These are phyloP conservation scores for Pandemis cinnamomeana DNA, from an alignment of 2,888 invertebrate species.

Conservation along the genomic window DNA sequence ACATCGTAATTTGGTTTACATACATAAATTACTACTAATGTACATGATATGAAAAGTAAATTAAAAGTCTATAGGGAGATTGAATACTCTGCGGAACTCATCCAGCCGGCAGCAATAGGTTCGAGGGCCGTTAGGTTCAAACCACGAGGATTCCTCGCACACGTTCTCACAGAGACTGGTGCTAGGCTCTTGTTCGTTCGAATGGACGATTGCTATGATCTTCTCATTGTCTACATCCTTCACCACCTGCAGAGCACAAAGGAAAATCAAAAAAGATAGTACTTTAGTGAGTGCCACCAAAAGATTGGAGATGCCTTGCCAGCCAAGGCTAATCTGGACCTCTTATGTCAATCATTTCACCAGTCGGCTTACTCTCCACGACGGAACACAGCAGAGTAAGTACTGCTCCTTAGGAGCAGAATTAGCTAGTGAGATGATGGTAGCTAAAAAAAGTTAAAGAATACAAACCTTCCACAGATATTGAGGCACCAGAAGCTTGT, in stretches of 20 bases:
- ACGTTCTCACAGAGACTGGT: slow-evolving; percentile 21
- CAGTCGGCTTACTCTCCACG: no score
- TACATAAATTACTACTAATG: not conserved
- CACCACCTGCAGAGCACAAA: slow-evolving; percentile 21
- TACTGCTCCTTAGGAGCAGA: no score
- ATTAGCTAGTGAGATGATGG: no score
- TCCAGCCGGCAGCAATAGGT: slow-evolving; percentile 36
- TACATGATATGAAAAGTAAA: not conserved
- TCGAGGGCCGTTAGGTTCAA: slow-evolving; percentile 21
- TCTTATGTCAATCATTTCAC: no score
- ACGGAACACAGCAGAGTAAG: no score
- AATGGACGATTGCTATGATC: slow-evolving; percentile 22
- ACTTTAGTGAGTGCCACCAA: no score
- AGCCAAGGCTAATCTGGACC: no score
- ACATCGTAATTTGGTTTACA: no score
- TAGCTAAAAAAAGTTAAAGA: not conserved
- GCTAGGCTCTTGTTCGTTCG: slow-evolving; percentile 5
- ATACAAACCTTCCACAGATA: slow-evolving; percentile 54
- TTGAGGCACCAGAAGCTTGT: slow-evolving; percentile 44
- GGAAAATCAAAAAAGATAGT: not conserved
- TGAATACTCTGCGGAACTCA: slow-evolving; percentile 26
- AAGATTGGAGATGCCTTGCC: no score
- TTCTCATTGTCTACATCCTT: not conserved
- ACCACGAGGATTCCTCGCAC: slow-evolving; percentile 12
- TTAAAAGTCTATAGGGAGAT: slow-evolving; percentile 11